Base-by-base conservation (phyloP, 2,113 vertebrate species). In the Alouatta palliata region DNA sequence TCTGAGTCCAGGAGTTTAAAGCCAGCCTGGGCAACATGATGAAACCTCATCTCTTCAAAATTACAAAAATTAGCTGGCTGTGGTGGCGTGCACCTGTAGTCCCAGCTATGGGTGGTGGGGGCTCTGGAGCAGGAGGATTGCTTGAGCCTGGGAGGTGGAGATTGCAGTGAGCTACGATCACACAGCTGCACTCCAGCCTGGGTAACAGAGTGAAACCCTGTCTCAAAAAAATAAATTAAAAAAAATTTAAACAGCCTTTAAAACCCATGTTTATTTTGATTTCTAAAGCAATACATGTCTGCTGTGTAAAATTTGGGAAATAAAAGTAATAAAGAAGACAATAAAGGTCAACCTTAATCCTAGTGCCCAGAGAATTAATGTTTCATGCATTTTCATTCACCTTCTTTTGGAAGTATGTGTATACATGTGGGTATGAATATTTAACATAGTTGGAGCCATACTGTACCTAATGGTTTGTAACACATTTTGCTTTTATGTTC, bases 231-330 rank as follows among this genome's bases (percentile, higher is more conserved):
- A 64, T 32, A 64, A 64, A 23, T 27, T 11, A 61, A 61, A 27
- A 61, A 27, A 61, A 32, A 4, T 52, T 52, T 52, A 35, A 54
- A 23, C 58, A 77, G 11, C 43, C 43, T 84, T 56, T 64, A 45
- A 90, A 77, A 56, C n/a, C 19, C 37, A 12, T 1, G 13, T 52
- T 95, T 75, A 49, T 94, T 93, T 95, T 86, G 49, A 43, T 81
- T 95, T 94, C 79, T 79, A 58, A 93, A 94, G 77, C 61, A 92
- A 49, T 87, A 7, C 56, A 47, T 43, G 3, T 85, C 49, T 70
- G 30, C 35, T 85, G 11, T 3, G 3, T 91, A 75, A 54, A 77
- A 84, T 58, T 84, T 89, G 14, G 47, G 80, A 90, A 82, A 52
- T 52, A 88, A 80, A 91, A 88, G 35, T 61, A 61, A 45, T 45